Conservation (phyloP, 2,888 invertebrate genomes). For the Petrolisthes manimaculis region DNA sequence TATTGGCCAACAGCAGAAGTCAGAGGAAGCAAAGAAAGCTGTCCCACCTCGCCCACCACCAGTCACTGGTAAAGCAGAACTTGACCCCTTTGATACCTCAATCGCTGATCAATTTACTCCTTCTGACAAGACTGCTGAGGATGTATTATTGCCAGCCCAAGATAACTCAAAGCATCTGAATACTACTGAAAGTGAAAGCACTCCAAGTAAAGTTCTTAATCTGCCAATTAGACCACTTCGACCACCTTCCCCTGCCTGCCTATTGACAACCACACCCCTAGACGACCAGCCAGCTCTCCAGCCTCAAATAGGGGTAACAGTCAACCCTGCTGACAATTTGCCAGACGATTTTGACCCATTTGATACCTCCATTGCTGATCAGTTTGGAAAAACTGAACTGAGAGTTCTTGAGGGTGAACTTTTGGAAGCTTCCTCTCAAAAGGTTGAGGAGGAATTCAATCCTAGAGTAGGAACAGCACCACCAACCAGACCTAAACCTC, state of each 20-base stretch:
- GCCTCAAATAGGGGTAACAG: constrained; percentile 22
- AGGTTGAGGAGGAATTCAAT: constrained; percentile 28
- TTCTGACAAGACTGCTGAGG: constrained; percentile 75
- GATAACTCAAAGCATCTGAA: constrained; percentile 14
- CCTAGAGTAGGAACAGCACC: constrained; percentile 32
- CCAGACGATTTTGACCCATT: constrained; percentile 65
- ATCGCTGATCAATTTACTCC: constrained; percentile 62
- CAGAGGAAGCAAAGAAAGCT: constrained; percentile 9
- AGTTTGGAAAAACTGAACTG: constrained; percentile 81
- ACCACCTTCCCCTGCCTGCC: constrained; percentile 72
- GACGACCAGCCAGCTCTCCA: constrained; percentile 67
- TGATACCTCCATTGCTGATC: constrained; percentile 66
- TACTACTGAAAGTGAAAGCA: constrained; percentile 19
- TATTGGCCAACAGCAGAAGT: constrained; percentile 6
- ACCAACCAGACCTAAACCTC: constrained; percentile 37
- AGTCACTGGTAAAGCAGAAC: constrained; percentile 18
- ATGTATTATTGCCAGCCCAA: constrained; percentile 72
- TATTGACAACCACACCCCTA: constrained; percentile 74
- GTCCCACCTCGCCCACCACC: constrained; percentile 43
- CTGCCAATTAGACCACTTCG: constrained; percentile 57
- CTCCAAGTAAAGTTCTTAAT: constrained; percentile 27
- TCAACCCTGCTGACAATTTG: constrained; percentile 20
- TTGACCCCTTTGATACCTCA: constrained; percentile 66
- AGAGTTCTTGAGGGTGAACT: constrained; percentile 84
- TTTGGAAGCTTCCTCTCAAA: constrained; percentile 69